Evolutionary conservation across 2,888 invertebrate species (phyloP), one percentile per base, ranked within the genome.

Genomic region (Empis livida): DNA sequence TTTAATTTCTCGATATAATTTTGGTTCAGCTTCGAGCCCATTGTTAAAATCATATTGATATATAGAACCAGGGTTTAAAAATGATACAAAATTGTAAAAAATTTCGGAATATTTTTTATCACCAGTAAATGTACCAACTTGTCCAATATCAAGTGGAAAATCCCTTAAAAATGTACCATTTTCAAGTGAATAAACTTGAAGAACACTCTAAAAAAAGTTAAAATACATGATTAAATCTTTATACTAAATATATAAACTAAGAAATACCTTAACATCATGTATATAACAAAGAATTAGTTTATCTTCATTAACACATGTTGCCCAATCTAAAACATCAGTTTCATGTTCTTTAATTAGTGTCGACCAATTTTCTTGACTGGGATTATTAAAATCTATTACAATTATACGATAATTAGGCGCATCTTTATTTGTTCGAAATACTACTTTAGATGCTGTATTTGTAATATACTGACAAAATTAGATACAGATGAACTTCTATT

Each of bases 71-170:
- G 97, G 96, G 45, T 87, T 84, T 44, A 96, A 76, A 73, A 96
- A 97, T 0, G 96, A 96, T 54, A 85, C 84, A 70, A 96, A 95
- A 61, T 85, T 82, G 70, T 88, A 95, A 72, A 96, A 97, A 60
- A 96, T 83, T 74, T 94, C 92, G 0, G 79, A 77, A 60, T 89
- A 83, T 57, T 84, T 77, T 62, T 84, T 86, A 65, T 88, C 82
- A 11, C 93, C 94, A 14, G 87, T 84, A 67, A 88, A 84, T 3
- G 84, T 84, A 15, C 79, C 79, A 31, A 97, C 77, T 1, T 89
- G 85, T 16, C 97, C 97, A 53, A 95, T 83, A 55, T 84, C 88
- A 51, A 95, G 67, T 0, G 84, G 80, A 59, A 96, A 85, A 51
- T 79, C 77, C 56, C 79, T 76, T 27, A 91, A 63, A 46, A 83